These are phyloP conservation scores for Drosophila mayri DNA, from an alignment of 1,140 invertebrate genomes.

Conservation along the genomic window DNA sequence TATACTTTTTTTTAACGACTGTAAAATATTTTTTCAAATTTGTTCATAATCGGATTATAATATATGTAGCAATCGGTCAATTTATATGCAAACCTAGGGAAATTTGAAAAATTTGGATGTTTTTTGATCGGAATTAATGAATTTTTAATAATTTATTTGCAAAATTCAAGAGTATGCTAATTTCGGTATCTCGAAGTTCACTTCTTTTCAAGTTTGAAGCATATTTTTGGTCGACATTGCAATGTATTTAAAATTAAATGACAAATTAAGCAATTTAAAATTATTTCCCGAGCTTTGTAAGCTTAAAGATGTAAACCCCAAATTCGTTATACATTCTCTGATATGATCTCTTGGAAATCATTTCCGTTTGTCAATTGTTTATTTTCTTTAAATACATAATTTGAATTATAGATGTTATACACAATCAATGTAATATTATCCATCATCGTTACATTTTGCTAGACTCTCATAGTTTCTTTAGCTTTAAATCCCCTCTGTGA, in stretches of 20 bases:
- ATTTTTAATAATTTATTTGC: neutral
- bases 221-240: neutral
- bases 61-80: neutral
- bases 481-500: slow-evolving; percentile 24
- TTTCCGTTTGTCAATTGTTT: slow-evolving; percentile 68
- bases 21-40: neutral
- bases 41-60: neutral
- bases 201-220: neutral
- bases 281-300: neutral
- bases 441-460: slow-evolving; percentile 65
- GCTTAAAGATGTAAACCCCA: neutral
- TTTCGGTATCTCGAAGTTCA: neutral
- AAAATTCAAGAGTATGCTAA: neutral
- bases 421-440: slow-evolving; percentile 67
- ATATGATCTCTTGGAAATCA: slow-evolving; percentile 8
- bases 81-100: neutral
- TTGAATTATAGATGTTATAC: slow-evolving; percentile 78
- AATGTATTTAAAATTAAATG: neutral
- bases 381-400: slow-evolving; percentile 77
- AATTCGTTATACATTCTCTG: neutral
- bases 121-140: neutral
- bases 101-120: neutral
- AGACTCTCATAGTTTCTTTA: slow-evolving; percentile 53
- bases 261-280: neutral
- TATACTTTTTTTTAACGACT: too few species aligned